Base-by-base conservation (phyloP, 2,113 vertebrate species). In the Callipepla californica region DNA sequence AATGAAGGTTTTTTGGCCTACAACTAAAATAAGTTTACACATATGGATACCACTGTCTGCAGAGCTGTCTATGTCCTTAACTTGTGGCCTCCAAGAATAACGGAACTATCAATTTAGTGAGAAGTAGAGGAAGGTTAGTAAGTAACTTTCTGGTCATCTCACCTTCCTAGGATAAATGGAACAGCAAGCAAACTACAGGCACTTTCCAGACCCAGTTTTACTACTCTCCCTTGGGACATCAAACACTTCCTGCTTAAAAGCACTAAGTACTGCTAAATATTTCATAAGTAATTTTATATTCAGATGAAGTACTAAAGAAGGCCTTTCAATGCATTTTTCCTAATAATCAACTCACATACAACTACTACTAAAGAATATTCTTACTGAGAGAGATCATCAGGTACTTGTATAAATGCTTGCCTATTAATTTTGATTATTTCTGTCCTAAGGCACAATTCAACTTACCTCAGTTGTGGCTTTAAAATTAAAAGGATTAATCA, bases 201-300 rank as follows among this genome's bases (percentile, higher is more conserved):
- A 61, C 53, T 95, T 85, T 91, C 72, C 45, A 95, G 47, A 90
- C 40, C 32, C 68, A 91, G 73, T 93, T 96, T 97, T 94, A 94
- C 89, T 93, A 92, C 47, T 40, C 55, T 59, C 92, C 65, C 57
- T 26, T 48, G 34, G 58, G 84, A 93, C 30, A 66, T 26, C 85
- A 92, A 96, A 93, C 96, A 77, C 95, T 95, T 90, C 70, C 85
- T 97, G 80, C 90, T 97, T 94, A 96, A 96, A 97, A 98, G 90
- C 89, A 94, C 78, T 93, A 95, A 94, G 85, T 96, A 94, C 36
- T 95, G 92, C 86, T 97, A 96, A 97, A 97, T 97, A 95, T 94
- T 97, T 97, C 19, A 21, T 92, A 90, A 75, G 36, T 85, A 84
- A 72, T 86, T 88, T 88, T 47, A 85, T 74, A 95, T 87, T 93